phyloP scores from a whole-genome alignment of 2,797 vertebrate genomes.

The Leptoclinus maculatus region DNA sequence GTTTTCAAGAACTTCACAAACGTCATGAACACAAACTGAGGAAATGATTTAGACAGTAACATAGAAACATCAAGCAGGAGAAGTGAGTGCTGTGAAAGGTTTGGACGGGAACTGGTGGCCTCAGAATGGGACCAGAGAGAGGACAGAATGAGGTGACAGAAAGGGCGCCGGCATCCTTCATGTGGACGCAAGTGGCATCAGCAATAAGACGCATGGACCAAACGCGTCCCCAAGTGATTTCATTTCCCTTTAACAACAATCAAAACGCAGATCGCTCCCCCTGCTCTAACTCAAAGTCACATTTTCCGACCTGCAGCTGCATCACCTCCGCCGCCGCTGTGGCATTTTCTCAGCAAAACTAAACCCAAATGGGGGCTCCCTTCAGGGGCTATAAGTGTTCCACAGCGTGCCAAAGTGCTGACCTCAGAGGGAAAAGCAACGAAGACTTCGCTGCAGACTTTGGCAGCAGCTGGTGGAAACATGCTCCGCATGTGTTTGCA shows the following conservation, averaged over 20 bases:
- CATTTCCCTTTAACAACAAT: not conserved
- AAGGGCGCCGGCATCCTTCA: constrained; percentile 11
- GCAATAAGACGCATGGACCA: not conserved
- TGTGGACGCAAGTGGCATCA: not conserved
- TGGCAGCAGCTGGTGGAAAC: constrained; percentile 84
- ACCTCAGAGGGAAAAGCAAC: constrained; percentile 74
- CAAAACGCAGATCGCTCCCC: not conserved
- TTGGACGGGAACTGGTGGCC: not conserved
- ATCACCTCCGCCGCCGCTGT: not conserved
- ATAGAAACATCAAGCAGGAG: not conserved
- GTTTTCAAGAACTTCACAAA: not conserved
- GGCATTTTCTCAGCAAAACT: not conserved
- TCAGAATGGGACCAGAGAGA: not conserved
- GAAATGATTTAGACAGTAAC: not conserved
- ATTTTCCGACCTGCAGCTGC: constrained; percentile 38
- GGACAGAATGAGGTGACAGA: constrained; percentile 37
- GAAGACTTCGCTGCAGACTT: constrained; percentile 59
- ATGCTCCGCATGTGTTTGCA: constrained; percentile 77
- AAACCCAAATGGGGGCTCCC: constrained; percentile 39
- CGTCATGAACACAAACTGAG: fast-evolving
- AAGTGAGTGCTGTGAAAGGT: not conserved
- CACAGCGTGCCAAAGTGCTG: constrained; percentile 63
- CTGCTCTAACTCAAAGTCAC: constrained; percentile 17
- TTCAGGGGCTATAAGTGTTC: constrained; percentile 31
- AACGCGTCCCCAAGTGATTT: not conserved